Percentiles rank a stretch among this genome's conserved stretches.
Evolutionary conservation across 2,888 invertebrate species (phyloP).

Genomic region (Stenodera caucasica): DNA sequence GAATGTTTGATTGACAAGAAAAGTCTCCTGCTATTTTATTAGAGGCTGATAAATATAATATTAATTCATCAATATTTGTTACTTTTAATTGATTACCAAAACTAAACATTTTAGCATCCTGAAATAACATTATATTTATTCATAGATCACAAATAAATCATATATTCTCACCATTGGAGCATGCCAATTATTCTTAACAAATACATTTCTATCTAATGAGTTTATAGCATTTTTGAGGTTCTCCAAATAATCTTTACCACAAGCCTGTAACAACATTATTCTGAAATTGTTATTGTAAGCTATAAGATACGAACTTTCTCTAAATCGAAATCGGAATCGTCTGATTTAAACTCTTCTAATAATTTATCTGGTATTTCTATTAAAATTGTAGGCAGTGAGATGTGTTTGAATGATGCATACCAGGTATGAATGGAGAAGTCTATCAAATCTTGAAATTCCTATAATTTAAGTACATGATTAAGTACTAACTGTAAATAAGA

Average conservation of each 20-base stretch:
- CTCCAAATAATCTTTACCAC: constrained; percentile 34
- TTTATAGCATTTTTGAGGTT: constrained; percentile 46
- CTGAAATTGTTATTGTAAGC: neutral
- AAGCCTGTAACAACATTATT: constrained; percentile 20
- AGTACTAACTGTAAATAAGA: neutral
- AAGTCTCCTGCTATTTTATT: constrained; percentile 48
- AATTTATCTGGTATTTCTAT: constrained; percentile 44
- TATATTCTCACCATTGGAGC: constrained; percentile 44
- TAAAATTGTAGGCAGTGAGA: constrained; percentile 44
- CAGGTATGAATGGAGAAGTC: constrained; percentile 49
- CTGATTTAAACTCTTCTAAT: constrained; percentile 38
- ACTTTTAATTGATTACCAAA: constrained; percentile 49
- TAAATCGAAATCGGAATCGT: constrained; percentile 21
- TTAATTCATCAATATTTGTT: constrained; percentile 45
- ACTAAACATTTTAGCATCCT: constrained; percentile 53
- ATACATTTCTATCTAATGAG: constrained; percentile 41
- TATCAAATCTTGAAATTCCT: constrained; percentile 48
- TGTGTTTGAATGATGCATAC: constrained; percentile 46
- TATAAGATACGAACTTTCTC: constrained; percentile 16
- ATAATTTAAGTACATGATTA: constrained; percentile 14
- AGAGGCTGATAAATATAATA: constrained; percentile 47
- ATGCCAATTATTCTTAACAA: constrained; percentile 54
- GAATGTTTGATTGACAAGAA: constrained; percentile 37
- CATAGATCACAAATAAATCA: constrained; percentile 1
- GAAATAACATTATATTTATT: constrained; percentile 18